Evolutionary conservation across 1,140 invertebrate genomes (phyloP).

Genomic region (Drosophila bifasciata): DNA sequence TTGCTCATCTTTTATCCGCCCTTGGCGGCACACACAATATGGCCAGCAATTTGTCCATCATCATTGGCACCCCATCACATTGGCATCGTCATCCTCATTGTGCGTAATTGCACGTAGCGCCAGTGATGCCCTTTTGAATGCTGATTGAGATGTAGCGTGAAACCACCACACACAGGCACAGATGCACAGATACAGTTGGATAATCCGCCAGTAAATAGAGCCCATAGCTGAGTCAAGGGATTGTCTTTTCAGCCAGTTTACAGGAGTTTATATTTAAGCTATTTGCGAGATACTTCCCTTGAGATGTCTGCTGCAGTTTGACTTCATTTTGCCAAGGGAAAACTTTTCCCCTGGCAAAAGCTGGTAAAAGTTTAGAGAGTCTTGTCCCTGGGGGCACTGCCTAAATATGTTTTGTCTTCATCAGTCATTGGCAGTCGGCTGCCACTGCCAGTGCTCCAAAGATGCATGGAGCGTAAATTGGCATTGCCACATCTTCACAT

Average conservation of each 20-base stretch:
- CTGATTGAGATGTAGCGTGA: conserved; percentile 52
- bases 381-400: neutral
- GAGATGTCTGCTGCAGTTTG: too few relatives aligned
- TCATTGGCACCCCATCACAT: conserved; percentile 42
- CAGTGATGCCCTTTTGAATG: conserved; percentile 53
- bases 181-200: too few relatives aligned
- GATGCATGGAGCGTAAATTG: conserved; percentile 74
- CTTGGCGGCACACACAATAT: conserved; percentile 55
- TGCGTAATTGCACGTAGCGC: conserved; percentile 73
- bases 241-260: too few relatives aligned
- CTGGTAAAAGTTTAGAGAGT: conserved; percentile 25
- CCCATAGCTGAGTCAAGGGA: too few relatives aligned
- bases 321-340: too few relatives aligned
- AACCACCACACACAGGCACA: too few relatives aligned
- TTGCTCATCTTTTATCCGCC: conserved; percentile 37
- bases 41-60: conserved; percentile 55
- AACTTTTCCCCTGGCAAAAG: neutral
- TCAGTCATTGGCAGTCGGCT: conserved; percentile 18
- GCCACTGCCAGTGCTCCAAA: conserved; percentile 51
- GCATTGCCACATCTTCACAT: conserved; percentile 54
- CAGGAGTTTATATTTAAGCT: too few relatives aligned
- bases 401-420: neutral
- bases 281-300: too few relatives aligned
- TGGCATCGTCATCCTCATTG: conserved; percentile 37
- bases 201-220: neutral